These are phyloP conservation scores for Aphaenogaster rudis DNA, from an alignment of 1,140 invertebrate genomes.

Conservation along the genomic window DNA sequence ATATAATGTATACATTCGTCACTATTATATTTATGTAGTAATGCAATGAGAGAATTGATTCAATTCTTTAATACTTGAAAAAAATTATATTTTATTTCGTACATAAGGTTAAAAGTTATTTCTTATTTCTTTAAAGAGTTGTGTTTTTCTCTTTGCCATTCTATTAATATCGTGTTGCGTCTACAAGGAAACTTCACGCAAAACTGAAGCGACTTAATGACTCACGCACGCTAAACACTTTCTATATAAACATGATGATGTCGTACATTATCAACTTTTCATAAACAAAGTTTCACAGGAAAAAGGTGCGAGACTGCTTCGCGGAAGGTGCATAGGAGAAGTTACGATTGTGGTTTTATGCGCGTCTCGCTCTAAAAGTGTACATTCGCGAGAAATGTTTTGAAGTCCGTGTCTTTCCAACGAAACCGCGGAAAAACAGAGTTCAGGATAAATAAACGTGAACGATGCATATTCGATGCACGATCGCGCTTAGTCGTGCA, in stretches of 20 bases:
- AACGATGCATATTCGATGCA: conserved; percentile 35
- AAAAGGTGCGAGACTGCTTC: conserved; percentile 48
- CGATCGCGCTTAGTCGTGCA: conserved; percentile 21
- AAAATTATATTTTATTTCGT: neutral
- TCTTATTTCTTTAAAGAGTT: neutral
- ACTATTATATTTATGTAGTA: neutral
- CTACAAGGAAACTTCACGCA: conserved; percentile 10
- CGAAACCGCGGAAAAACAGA: conserved; percentile 58
- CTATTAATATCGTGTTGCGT: neutral
- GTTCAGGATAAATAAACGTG: conserved; percentile 44
- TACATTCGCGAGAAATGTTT: conserved; percentile 32
- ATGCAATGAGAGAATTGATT: neutral
- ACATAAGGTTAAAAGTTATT: neutral
- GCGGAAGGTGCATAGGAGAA: conserved; percentile 43
- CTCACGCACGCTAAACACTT: conserved; percentile 5
- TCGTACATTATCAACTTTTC: conserved; percentile 31
- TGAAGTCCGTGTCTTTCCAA: conserved; percentile 45
- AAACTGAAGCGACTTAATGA: conserved; percentile 30
- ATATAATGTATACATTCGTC: neutral
- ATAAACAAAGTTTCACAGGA: conserved; percentile 44
- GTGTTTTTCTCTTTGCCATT: neutral
- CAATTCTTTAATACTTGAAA: neutral
- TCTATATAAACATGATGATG: conserved; percentile 1
- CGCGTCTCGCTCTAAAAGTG: conserved; percentile 18
- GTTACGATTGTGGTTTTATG: conserved; percentile 57